Conservation (phyloP, 1,140 invertebrate genomes). For the Plectrocnemia conspersa region DNA sequence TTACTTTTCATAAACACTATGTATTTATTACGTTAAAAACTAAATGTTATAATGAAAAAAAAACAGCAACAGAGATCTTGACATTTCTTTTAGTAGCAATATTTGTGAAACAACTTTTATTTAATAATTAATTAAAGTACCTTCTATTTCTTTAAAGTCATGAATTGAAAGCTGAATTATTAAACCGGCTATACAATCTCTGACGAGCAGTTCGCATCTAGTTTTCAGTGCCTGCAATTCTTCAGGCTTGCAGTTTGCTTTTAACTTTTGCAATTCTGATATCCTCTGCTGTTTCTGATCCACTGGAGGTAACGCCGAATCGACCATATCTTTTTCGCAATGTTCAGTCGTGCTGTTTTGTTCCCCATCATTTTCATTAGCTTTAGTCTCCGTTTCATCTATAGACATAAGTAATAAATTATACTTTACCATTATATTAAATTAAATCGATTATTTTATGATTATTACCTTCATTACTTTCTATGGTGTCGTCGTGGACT, state of each 20-base stretch:
- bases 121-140: too few species aligned
- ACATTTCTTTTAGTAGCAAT: too few species aligned
- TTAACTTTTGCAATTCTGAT: conserved; percentile 65
- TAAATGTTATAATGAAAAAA: neutral
- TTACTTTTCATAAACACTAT: neutral
- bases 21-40: too few species aligned
- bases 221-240: conserved; percentile 69
- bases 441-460: neutral
- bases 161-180: conserved; percentile 72
- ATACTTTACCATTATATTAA: too few species aligned
- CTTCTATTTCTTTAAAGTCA: conserved; percentile 81
- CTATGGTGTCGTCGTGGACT: conserved; percentile 1
- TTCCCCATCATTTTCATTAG: conserved; percentile 40
- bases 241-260: conserved; percentile 77
- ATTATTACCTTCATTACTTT: conserved; percentile 2
- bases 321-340: conserved; percentile 62
- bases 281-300: conserved; percentile 60
- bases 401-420: conserved; percentile 5
- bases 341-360: conserved; percentile 50
- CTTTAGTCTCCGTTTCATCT: conserved; percentile 46
- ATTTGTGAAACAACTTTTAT: too few species aligned
- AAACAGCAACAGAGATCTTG: neutral
- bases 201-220: conserved; percentile 60
- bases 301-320: conserved; percentile 61
- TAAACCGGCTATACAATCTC: conserved; percentile 70